Base-by-base conservation (phyloP, 2,797 vertebrate species). In the Arctocebus calabarensis region DNA sequence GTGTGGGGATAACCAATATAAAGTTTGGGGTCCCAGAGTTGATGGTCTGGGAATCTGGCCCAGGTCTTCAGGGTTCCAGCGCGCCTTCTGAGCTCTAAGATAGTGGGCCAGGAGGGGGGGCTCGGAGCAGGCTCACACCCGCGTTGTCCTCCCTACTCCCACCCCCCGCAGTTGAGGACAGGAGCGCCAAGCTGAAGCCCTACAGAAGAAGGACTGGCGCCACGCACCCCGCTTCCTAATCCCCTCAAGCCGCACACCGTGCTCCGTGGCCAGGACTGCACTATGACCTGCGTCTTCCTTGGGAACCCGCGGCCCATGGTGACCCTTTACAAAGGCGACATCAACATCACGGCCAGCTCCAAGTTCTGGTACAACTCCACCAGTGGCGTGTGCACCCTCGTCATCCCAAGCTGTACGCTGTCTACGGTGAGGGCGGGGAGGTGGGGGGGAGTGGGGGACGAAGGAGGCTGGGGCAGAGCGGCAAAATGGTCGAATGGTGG, bases 281-380 rank as follows among this genome's bases (percentile, higher is more conserved):
- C 97, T 88, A 97, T 98, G 98, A 99, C 97, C 96, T 98, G 98
- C 6, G 97, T 98, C 97, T 98, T 98, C 89, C 96, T 98, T 68
- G 98, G 98, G 85, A 98, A 85, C 68, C 98, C 98, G 3, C 91
- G 96, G 19, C 98, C 97, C n/a, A 88, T 95, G 14, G 96, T 98
- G 89, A 98, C 97, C 64, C 97, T 98, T 96, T 97, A 97, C 78
- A 98, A 98, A 66, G 97, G 88, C 0, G 96, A 97, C 0, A 11
- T 94, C 9, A 97, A 97, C 91, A 98, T 98, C 97, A 97, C 89
- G 0, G 97, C 97, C 86, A 98, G 96, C 87, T 95, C 97, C 62
- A 96, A 97, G 70, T 97, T 97, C 95, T 98, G 97, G 97, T 97
- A 98, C 88, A 98, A 94, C 97, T 98, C 97, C 20, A 93, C 97